Evolutionary conservation across 2,113 vertebrate genomes (phyloP).

Genomic region (Apus apus): DNA sequence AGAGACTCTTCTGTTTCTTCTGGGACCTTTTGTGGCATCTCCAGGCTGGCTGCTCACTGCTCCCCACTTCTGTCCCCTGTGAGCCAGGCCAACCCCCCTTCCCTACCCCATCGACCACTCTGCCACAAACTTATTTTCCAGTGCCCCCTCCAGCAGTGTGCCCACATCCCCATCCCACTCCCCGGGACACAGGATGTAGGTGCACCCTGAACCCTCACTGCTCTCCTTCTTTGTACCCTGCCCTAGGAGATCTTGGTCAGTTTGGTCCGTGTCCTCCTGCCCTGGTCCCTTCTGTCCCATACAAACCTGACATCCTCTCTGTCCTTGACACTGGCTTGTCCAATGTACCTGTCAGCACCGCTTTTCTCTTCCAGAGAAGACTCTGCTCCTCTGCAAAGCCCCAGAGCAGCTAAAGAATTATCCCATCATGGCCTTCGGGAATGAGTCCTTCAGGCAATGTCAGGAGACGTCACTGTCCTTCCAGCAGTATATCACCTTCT

Average conservation of each 20-base stretch:
- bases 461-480: neutral
- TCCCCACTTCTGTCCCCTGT: neutral
- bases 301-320: neutral
- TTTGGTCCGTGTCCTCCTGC: neutral
- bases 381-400: slow-evolving; percentile 52
- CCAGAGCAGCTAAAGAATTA: slow-evolving; percentile 45
- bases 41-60: neutral
- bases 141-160: neutral
- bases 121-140: neutral
- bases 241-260: fast-evolving
- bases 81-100: neutral
- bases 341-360: neutral
- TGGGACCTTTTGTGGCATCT: neutral
- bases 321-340: neutral
- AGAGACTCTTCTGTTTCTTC: neutral
- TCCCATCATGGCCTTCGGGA: slow-evolving; percentile 61
- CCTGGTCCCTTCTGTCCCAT: neutral
- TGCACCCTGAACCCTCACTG: neutral
- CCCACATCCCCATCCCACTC: neutral
- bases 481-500: slow-evolving; percentile 46
- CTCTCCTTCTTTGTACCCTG: neutral
- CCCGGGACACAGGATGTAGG: fast-evolving
- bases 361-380: slow-evolving; percentile 66
- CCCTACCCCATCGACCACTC: neutral
- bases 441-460: slow-evolving; percentile 75